Conservation (phyloP, 2,888 invertebrate genomes). For the Schizotus pectinicornis region DNA sequence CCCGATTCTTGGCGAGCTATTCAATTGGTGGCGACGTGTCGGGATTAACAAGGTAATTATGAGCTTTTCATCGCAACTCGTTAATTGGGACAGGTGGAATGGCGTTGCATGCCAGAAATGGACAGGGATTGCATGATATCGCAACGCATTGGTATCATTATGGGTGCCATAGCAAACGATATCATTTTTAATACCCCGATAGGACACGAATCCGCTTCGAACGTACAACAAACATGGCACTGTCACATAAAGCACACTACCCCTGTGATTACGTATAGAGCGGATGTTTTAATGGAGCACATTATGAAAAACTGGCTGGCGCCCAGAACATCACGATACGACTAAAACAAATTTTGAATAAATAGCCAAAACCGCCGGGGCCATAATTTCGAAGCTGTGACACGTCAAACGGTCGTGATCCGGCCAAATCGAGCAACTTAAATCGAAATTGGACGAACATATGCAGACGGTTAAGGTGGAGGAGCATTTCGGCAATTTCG, state of each 20-base stretch:
- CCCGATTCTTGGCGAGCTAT: no score
- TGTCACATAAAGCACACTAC: constrained; percentile 36
- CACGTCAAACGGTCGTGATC: no score
- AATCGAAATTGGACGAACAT: no score
- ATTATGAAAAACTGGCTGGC: constrained; percentile 30
- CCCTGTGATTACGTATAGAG: constrained; percentile 33
- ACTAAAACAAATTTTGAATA: constrained; percentile 15
- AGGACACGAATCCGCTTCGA: constrained; percentile 33
- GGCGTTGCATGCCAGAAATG: constrained; percentile 26
- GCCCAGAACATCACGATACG: constrained; percentile 13
- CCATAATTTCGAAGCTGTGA: no score
- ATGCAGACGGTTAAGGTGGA: no score
- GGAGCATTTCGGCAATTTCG: no score
- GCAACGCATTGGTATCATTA: constrained; percentile 25
- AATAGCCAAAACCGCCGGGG: background rate
- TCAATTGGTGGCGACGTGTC: no score
- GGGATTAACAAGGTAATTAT: background rate
- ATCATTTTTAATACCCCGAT: constrained; percentile 30
- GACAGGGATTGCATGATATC: constrained; percentile 21
- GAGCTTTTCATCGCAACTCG: background rate
- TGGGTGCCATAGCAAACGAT: constrained; percentile 30
- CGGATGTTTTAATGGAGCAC: constrained; percentile 31
- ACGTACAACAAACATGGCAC: constrained; percentile 32
- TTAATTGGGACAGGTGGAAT: constrained; percentile 13
- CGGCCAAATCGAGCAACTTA: no score